Evolutionary conservation across 1,140 invertebrate species (phyloP).

Genomic region (Drosophila novamexicana): DNA sequence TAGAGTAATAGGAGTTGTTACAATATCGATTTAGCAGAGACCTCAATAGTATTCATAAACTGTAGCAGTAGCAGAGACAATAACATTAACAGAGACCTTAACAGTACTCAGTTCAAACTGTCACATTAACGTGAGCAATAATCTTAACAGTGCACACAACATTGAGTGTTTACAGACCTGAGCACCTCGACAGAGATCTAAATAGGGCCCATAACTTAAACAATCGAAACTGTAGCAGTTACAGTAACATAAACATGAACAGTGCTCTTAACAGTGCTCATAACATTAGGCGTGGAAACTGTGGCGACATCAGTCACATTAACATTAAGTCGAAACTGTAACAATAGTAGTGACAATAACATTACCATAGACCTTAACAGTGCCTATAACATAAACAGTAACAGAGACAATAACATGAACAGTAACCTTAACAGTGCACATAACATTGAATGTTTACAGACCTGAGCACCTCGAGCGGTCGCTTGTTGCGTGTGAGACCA

Average conservation of each 20-base stretch:
- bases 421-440: not conserved
- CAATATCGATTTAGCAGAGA: not conserved
- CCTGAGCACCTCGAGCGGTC: conserved; percentile 87
- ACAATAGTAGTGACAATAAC: not conserved
- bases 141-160: not conserved
- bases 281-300: too few relatives aligned
- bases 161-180: not conserved
- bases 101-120: not conserved
- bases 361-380: too few relatives aligned
- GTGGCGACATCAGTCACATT: not conserved
- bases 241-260: not conserved
- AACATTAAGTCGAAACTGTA: too few relatives aligned
- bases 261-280: too few relatives aligned
- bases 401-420: not conserved
- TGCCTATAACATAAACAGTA: too few relatives aligned
- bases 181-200: too few relatives aligned
- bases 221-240: not conserved
- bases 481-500: conserved; percentile 89
- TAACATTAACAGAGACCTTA: not conserved
- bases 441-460: conserved; percentile 17
- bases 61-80: not conserved
- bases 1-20: not conserved
- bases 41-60: too few relatives aligned
- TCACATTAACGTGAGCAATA: not conserved
- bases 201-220: not conserved